phyloP scores from a whole-genome alignment of 1,140 invertebrate species.

The Glossosoma conforme region DNA sequence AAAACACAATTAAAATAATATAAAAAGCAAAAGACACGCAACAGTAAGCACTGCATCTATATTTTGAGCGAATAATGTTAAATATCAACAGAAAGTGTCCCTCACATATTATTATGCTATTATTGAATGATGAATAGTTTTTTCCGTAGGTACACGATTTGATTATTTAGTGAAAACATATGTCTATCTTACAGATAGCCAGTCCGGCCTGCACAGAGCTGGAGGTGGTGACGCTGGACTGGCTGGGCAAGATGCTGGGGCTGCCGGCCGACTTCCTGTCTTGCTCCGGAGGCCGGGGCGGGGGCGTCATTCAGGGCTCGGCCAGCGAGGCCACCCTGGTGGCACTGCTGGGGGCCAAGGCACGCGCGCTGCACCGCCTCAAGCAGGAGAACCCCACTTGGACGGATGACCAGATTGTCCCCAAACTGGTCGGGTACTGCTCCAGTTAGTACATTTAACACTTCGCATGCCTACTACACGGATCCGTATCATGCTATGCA shows the following conservation, averaged over 20 bases:
- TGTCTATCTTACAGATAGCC: constrained; percentile 64
- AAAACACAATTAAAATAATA: too few relatives aligned
- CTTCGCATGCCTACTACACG: too few relatives aligned
- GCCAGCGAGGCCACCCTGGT: constrained; percentile 86
- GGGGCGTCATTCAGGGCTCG: constrained; percentile 89
- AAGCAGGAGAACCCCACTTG: constrained; percentile 70
- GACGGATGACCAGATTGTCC: constrained; percentile 78
- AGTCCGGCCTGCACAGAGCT: constrained; percentile 97
- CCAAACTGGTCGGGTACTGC: constrained; percentile 84
- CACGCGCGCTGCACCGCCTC: constrained; percentile 63
- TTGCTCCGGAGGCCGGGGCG: constrained; percentile 73
- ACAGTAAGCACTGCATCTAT: too few relatives aligned
- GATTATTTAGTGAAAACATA: not conserved
- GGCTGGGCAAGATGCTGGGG: constrained; percentile 92
- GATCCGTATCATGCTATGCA: too few relatives aligned
- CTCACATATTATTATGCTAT: too few relatives aligned
- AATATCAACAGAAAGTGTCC: too few relatives aligned
- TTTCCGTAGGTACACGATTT: too few relatives aligned
- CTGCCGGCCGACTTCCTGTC: constrained; percentile 86
- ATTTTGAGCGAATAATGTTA: too few relatives aligned
- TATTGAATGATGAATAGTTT: too few relatives aligned
- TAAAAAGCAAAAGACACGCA: too few relatives aligned
- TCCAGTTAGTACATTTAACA: constrained; percentile 57
- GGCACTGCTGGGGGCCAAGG: constrained; percentile 85
- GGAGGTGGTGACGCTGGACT: constrained; percentile 95